Evolutionary conservation across 2,888 invertebrate species (phyloP).

Genomic region (Thereva nobilitata): DNA sequence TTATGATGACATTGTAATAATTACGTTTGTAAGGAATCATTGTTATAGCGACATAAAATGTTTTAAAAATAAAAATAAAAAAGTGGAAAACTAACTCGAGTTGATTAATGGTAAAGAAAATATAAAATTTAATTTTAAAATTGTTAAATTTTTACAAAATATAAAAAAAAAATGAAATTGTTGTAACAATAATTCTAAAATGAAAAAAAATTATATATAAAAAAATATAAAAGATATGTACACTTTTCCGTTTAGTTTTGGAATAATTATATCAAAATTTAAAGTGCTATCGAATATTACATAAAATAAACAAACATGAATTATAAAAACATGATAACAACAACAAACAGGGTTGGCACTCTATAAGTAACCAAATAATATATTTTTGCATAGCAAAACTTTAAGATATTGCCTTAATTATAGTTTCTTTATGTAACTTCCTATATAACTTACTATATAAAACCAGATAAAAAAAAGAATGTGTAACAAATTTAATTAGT

Average conservation of each 20-base stretch:
- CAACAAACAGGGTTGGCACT: too few species aligned
- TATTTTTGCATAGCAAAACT: too few species aligned
- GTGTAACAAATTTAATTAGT: too few species aligned
- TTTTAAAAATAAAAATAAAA: slow-evolving; percentile 2
- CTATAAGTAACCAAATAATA: too few species aligned
- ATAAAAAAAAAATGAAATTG: slow-evolving; percentile 18
- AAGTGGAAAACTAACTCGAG: slow-evolving; percentile 17
- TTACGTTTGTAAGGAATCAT: slow-evolving; percentile 37
- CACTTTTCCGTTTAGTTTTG: slow-evolving; percentile 36
- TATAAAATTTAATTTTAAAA: slow-evolving; percentile 30
- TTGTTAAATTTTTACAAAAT: slow-evolving; percentile 25
- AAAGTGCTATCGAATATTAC: not conserved
- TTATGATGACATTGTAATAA: slow-evolving; percentile 42
- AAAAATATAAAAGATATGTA: too few species aligned
- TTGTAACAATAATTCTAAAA: slow-evolving; percentile 32
- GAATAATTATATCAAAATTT: slow-evolving; percentile 31
- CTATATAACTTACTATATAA: too few species aligned
- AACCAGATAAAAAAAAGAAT: too few species aligned
- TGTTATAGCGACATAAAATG: slow-evolving; percentile 39
- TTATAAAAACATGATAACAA: too few species aligned
- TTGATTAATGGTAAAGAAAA: slow-evolving; percentile 27
- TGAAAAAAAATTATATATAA: slow-evolving; percentile 9
- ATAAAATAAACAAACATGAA: slow-evolving; percentile 16
- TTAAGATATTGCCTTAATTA: too few species aligned
- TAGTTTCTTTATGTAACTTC: too few species aligned